Evolutionary conservation across 1,140 invertebrate species (phyloP).

Genomic region (Drosophila insularis): DNA sequence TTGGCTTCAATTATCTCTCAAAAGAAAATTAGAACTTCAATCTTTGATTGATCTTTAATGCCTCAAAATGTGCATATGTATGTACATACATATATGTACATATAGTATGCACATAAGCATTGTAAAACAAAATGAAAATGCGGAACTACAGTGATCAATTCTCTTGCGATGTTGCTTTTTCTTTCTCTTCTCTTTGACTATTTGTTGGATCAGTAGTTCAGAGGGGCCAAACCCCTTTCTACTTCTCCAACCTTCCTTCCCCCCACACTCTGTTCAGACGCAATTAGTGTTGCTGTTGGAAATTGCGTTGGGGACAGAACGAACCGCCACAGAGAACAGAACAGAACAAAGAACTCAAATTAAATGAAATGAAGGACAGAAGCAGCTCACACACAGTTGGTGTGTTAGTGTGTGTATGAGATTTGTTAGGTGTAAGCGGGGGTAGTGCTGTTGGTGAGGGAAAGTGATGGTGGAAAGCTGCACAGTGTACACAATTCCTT

Average conservation of each 20-base stretch:
- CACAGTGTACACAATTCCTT: conserved; percentile 43
- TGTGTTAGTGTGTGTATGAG: background rate
- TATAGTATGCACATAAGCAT: conserved; percentile 18
- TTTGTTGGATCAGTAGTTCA: conserved; percentile 20
- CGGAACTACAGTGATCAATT: conserved; percentile 12
- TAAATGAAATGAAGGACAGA: conserved; percentile 62
- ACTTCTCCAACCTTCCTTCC: background rate
- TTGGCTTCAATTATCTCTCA: too few species aligned
- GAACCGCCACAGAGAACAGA: conserved; percentile 27
- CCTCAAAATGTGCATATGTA: background rate
- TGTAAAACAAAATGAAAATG: conserved; percentile 27
- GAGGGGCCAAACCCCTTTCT: too few species aligned
- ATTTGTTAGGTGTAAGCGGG: background rate
- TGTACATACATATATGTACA: background rate
- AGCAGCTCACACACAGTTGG: background rate
- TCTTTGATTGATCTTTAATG: too few species aligned
- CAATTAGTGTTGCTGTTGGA: conserved; percentile 49
- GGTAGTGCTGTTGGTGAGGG: conserved; percentile 1
- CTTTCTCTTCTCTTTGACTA: background rate
- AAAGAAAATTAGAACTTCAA: too few species aligned
- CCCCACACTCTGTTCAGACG: conserved; percentile 26
- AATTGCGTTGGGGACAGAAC: conserved; percentile 50
- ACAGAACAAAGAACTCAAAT: conserved; percentile 70
- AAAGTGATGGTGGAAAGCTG: background rate
- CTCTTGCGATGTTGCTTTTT: background rate